Evolutionary conservation across 2,888 invertebrate genomes (phyloP), one percentile per base, ranked within the genome.

Genomic region (Podabrus alpinus): DNA sequence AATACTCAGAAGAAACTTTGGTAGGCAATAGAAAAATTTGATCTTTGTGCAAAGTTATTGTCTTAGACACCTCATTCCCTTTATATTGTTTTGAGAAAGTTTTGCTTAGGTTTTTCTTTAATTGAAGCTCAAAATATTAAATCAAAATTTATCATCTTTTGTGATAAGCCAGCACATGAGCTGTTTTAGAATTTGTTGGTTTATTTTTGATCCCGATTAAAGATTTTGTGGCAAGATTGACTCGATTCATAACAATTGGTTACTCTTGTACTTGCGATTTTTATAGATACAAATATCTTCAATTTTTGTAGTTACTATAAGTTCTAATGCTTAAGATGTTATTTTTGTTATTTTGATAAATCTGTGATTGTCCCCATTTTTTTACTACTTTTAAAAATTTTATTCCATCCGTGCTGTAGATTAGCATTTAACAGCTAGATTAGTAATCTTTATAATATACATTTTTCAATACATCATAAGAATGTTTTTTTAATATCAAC

Each of bases 341-440:
- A 17, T 59, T 69, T 73, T 69, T 69, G 66, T 60, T 59, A 73
- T 66, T 69, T 73, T 64, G 19, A 69, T 74, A 66, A 71, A 74
- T 67, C 74, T 74, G 74, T 74, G 74, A 74, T 74, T 74, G 66
- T 74, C 62, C 62, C 67, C 45, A 45, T 45, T 45, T 45, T 29
- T 68, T 70, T 74, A 74, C 68, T 68, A 74, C 71, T 74, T 60
- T 68, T 61, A 73, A 71, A 29, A 16, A 60, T 59, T 74, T 71
- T 70, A 74, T 74, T 74, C 74, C 74, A 74, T 74, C 74, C 74
- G 60, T 17, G 68, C 68, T 68, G 29, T 68, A 64, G 62, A 45
- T n/a, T 45, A 45, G n/a, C 45, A n/a, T 45, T 45, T 45, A 45
- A 45, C 5, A n/a, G 45, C 7, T 45, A 45, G 45, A n/a, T n/a